phyloP scores from a whole-genome alignment of 1,140 invertebrate genomes.

The Drosophila pseudoobscura region DNA sequence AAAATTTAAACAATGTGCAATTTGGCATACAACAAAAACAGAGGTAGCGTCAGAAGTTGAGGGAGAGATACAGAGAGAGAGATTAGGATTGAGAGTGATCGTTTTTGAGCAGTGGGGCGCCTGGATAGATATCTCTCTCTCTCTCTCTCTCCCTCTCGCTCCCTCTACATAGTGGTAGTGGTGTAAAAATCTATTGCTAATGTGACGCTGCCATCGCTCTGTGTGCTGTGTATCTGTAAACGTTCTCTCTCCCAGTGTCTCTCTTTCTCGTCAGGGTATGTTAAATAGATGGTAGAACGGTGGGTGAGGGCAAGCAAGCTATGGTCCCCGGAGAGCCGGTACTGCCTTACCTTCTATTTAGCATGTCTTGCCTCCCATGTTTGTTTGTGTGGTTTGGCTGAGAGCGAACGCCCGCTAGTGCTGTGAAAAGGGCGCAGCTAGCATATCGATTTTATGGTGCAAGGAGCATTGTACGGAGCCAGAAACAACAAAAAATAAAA shows the following conservation, averaged over 20 bases:
- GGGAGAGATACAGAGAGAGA: constrained; percentile 32
- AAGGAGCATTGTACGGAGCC: constrained; percentile 65
- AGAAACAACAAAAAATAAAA: constrained; percentile 25
- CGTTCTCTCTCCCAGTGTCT: constrained; percentile 1
- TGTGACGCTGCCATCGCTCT: constrained; percentile 26
- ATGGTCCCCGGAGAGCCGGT: no score
- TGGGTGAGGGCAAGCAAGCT: constrained; percentile 5
- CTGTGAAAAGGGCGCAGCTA: constrained; percentile 74
- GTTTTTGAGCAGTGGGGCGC: background rate
- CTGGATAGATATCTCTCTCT: constrained; percentile 2
- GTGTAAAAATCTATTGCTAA: constrained; percentile 57
- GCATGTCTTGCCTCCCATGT: background rate
- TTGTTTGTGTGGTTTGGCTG: constrained; percentile 18
- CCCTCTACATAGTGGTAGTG: constrained; percentile 15
- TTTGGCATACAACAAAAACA: constrained; percentile 28
- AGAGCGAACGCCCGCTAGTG: constrained; percentile 23
- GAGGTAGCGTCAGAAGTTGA: constrained; percentile 19
- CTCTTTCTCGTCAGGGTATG: constrained; percentile 1
- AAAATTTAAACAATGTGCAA: constrained; percentile 66
- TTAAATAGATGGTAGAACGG: background rate
- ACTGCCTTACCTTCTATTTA: no score
- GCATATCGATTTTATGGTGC: constrained; percentile 71
- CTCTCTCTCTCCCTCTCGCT: no score
- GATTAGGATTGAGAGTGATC: constrained; percentile 25
- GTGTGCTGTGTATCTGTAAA: constrained; percentile 73